Conservation (phyloP, 2,797 vertebrate genomes). For the Serranus cabrilla region DNA sequence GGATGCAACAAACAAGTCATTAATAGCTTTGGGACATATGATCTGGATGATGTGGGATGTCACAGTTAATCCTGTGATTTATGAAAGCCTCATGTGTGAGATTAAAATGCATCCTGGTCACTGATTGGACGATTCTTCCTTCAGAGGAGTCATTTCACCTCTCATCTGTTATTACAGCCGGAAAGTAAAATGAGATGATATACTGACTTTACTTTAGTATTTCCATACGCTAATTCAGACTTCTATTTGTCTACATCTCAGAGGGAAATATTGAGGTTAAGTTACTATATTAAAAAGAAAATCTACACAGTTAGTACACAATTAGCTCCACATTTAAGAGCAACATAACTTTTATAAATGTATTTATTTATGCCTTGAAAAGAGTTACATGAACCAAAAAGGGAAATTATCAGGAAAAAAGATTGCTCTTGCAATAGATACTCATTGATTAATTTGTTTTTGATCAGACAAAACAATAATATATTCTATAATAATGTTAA, state of each 20-base stretch:
- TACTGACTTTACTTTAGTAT: no score
- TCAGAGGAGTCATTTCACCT: constrained; percentile 14
- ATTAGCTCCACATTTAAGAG: no score
- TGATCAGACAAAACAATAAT: no score
- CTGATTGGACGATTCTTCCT: constrained; percentile 1
- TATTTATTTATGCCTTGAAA: no score
- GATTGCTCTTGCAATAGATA: no score
- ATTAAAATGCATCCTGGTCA: constrained; percentile 44
- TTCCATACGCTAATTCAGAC: no score
- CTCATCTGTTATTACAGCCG: neutral
- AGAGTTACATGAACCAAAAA: no score
- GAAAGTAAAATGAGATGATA: neutral
- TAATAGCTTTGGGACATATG: constrained; percentile 18
- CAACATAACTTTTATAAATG: no score
- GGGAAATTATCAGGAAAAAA: no score
- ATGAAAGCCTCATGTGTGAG: constrained; percentile 36
- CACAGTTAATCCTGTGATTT: constrained; percentile 45
- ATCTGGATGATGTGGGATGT: constrained; percentile 29
- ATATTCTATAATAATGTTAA: neutral
- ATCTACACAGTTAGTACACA: no score
- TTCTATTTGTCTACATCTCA: neutral
- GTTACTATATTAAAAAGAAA: no score
- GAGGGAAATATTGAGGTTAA: neutral
- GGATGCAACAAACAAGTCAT: constrained; percentile 13
- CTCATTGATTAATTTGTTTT: no score